Conservation (phyloP, 2,797 vertebrate genomes). For the Neosilurus mollespiculum region DNA sequence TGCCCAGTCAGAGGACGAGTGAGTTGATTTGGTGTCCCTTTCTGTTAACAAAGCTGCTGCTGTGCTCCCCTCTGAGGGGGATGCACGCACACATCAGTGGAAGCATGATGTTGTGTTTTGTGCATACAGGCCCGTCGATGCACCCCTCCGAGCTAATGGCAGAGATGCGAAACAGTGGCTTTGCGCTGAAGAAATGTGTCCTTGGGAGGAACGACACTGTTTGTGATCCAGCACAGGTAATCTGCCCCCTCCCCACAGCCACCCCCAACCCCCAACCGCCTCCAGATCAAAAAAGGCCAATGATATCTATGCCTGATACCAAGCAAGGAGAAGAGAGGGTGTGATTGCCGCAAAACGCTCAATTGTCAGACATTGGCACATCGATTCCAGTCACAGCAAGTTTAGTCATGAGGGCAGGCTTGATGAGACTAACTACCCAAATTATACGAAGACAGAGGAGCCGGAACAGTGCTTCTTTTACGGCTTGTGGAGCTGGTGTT, state of each 20-base stretch:
- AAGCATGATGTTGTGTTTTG: slow-evolving; percentile 95
- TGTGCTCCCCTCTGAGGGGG: slow-evolving; percentile 87
- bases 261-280: slow-evolving; percentile 34
- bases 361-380: slow-evolving; percentile 54
- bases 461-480: slow-evolving; percentile 28
- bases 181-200: slow-evolving; percentile 99
- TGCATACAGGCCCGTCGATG: slow-evolving; percentile 98
- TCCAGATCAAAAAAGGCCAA: slow-evolving; percentile 71
- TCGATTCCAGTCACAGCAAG: slow-evolving; percentile 48
- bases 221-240: slow-evolving; percentile 98
- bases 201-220: slow-evolving; percentile 94
- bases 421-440: slow-evolving; percentile 52
- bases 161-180: slow-evolving; percentile 99
- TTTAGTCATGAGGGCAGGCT: slow-evolving; percentile 53
- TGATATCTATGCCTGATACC: slow-evolving; percentile 66
- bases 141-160: slow-evolving; percentile 99
- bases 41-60: slow-evolving; percentile 97
- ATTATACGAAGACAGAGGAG: slow-evolving; percentile 32
- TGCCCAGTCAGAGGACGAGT: slow-evolving; percentile 98
- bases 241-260: slow-evolving; percentile 65
- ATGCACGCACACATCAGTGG: slow-evolving; percentile 88
- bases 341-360: slow-evolving; percentile 80
- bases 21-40: slow-evolving; percentile 98
- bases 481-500: slow-evolving; percentile 1
- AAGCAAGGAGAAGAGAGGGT: slow-evolving; percentile 66